phyloP scores from a whole-genome alignment of 2,113 vertebrate genomes.

The Zapornia atra region DNA sequence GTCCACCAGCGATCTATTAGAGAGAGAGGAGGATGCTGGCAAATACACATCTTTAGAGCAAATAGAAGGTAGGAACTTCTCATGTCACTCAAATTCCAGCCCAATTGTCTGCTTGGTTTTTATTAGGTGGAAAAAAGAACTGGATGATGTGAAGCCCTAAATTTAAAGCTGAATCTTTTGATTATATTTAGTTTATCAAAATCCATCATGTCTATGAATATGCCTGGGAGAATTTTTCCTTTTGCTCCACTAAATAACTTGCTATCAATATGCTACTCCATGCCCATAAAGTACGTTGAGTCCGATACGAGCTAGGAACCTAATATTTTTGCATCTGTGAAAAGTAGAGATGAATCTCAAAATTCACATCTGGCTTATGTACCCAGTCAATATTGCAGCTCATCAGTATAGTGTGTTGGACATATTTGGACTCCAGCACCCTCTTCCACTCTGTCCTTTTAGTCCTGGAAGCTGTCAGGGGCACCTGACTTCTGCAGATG shows the following conservation, averaged over 20 bases:
- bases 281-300: neutral
- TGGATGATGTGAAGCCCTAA: neutral
- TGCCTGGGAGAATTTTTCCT: neutral
- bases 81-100: neutral
- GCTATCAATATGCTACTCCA: neutral
- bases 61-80: neutral
- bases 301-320: neutral
- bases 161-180: neutral
- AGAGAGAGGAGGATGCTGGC: neutral
- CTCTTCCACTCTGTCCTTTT: neutral
- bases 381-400: neutral
- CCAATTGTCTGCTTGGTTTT: neutral
- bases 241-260: conserved; percentile 14
- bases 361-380: neutral
- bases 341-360: neutral
- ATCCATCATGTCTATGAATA: neutral
- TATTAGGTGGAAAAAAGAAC: neutral
- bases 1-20: neutral
- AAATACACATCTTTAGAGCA: neutral
- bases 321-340: neutral
- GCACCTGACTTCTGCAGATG: neutral
- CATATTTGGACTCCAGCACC: neutral
- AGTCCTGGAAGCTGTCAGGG: neutral
- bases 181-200: conserved; percentile 13
- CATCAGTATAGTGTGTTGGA: neutral